Percentiles rank a stretch among this genome's conserved stretches.
These are phyloP conservation scores for Ichneumoninae sp. DNA, from an alignment of 2,888 invertebrate genomes.

Conservation along the genomic window DNA sequence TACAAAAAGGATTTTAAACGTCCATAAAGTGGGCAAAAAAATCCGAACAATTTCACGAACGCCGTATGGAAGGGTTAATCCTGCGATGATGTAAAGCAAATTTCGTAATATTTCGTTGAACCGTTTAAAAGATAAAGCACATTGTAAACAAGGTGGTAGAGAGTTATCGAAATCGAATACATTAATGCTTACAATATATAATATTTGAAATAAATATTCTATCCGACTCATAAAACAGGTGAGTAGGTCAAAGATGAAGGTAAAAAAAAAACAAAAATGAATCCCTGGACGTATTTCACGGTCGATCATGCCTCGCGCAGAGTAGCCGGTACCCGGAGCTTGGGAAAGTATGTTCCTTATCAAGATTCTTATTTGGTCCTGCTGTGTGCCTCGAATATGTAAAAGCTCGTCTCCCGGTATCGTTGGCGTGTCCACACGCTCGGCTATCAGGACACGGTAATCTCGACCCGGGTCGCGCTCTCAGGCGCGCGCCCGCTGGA, in stretches of 20 bases:
- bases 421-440: conserved; percentile 53
- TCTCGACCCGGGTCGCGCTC: conserved; percentile 64
- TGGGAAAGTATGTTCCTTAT: conserved; percentile 79
- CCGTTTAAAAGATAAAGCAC: neutral
- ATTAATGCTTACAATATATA: neutral
- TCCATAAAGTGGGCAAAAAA: too few species aligned
- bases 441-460: conserved; percentile 74
- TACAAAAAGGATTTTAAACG: too few species aligned
- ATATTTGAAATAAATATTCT: neutral
- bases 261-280: conserved; percentile 18
- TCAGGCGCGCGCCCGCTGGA: conserved; percentile 53
- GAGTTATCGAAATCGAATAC: neutral
- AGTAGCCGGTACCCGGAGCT: conserved; percentile 63
- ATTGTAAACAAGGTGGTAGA: neutral
- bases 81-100: neutral
- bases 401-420: conserved; percentile 67
- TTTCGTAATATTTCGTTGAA: neutral
- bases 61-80: too few species aligned
- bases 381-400: conserved; percentile 79
- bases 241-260: conserved; percentile 20
- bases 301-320: conserved; percentile 70
- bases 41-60: too few species aligned
- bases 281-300: conserved; percentile 53
- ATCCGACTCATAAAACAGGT: neutral
- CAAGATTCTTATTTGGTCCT: conserved; percentile 74